These are phyloP conservation scores for Fratercula arctica DNA, from an alignment of 2,797 vertebrate species.

Conservation along the genomic window DNA sequence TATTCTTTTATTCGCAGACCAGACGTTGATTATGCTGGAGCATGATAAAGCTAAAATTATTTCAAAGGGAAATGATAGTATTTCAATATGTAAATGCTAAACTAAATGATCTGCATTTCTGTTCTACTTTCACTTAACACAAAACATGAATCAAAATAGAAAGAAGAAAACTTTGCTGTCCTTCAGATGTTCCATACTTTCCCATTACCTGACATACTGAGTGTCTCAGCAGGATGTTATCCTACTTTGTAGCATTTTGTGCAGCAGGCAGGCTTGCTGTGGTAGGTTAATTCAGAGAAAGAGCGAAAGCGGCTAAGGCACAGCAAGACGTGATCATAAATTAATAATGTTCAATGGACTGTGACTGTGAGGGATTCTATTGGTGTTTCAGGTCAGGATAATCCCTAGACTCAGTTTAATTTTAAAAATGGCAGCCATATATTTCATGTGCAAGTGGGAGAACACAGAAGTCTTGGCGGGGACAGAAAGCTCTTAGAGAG, in stretches of 20 bases:
- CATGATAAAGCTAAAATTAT: background rate
- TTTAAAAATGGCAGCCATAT: slow-evolving; percentile 47
- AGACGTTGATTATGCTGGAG: background rate
- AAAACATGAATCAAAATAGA: background rate
- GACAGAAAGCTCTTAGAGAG: slow-evolving; percentile 1
- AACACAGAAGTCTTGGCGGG: background rate
- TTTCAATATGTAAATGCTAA: background rate
- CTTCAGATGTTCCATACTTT: background rate
- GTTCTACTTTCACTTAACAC: background rate
- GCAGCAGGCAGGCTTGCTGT: slow-evolving; percentile 18
- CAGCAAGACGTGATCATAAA: slow-evolving; percentile 60
- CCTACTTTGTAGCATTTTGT: slow-evolving; percentile 41
- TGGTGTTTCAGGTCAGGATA: slow-evolving; percentile 60
- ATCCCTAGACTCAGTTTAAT: slow-evolving; percentile 15
- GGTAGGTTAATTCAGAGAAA: slow-evolving; percentile 47
- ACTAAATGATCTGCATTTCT: background rate
- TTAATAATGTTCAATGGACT: slow-evolving; percentile 63
- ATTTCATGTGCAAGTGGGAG: slow-evolving; percentile 37
- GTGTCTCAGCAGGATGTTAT: slow-evolving; percentile 51
- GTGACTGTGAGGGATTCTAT: slow-evolving; percentile 46
- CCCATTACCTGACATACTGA: background rate
- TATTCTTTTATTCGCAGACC: background rate
- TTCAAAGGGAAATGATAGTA: background rate
- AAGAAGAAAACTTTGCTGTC: background rate
- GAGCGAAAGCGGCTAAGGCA: background rate